Evolutionary conservation across 1,140 invertebrate species (phyloP).

Genomic region (Asbolus verrucosus): DNA sequence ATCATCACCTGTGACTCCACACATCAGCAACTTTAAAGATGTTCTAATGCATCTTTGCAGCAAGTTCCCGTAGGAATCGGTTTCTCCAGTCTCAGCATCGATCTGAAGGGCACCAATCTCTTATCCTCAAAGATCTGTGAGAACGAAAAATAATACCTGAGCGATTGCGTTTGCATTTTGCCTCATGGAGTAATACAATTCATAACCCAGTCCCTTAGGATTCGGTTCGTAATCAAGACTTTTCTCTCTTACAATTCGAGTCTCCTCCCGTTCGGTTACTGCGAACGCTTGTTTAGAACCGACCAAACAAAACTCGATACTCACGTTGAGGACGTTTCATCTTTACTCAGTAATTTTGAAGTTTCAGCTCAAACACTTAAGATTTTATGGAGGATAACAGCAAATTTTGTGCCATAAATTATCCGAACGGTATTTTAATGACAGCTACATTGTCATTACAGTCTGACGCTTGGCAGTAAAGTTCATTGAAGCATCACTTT

Average conservation of each 20-base stretch:
- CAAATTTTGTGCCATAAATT: too few relatives aligned
- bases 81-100: background rate
- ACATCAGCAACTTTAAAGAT: background rate
- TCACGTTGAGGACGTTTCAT: conserved; percentile 12
- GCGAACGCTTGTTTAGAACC: background rate
- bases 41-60: background rate
- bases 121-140: too few relatives aligned
- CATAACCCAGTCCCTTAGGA: conserved; percentile 22
- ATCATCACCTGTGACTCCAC: too few relatives aligned
- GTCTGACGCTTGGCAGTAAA: too few relatives aligned
- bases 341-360: too few relatives aligned
- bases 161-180: conserved; percentile 1
- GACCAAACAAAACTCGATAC: background rate
- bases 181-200: conserved; percentile 9
- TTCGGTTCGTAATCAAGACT: conserved; percentile 19
- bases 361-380: too few relatives aligned
- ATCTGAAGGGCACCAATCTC: conserved; percentile 12
- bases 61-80: background rate
- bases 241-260: conserved; percentile 16
- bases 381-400: too few relatives aligned
- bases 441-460: too few relatives aligned
- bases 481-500: too few relatives aligned
- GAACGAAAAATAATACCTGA: conserved; percentile 22
- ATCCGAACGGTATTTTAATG: too few relatives aligned
- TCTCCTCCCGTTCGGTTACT: conserved; percentile 2